Base-by-base conservation (phyloP, 2,797 vertebrate genomes). In the Ptychobarbus kaznakovi region DNA sequence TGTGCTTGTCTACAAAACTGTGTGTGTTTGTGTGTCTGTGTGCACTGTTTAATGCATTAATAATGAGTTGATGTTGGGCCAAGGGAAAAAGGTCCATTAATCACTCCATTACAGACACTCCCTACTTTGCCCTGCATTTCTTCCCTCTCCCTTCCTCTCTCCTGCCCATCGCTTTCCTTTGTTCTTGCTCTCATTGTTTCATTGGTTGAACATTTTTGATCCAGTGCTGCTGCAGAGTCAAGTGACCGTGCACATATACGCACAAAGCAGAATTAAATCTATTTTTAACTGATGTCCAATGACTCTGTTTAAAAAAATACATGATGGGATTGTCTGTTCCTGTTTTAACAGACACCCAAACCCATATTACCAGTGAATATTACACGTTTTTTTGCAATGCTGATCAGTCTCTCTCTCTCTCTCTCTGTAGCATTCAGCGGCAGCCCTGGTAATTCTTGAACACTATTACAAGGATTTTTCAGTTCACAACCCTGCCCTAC, bases 381-480 rank as follows among this genome's bases (percentile, higher is more conserved):
- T 65, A 80, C 78, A 15, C n/a, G 15, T 0, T 25, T 81, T 18
- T 51, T 13, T 79, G 8, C 32, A 38, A 38, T 7, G 12, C n/a
- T 58, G 32, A 16, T 58, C 51, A 0, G 12, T 80, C 38, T 65
- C 6, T 78, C 12, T 75, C 25, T 63, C 18, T 68, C 42, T 58
- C 65, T 56, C 51, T 79, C n/a, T 89, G n/a, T 86, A 98, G 97
- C 91, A 95, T 98, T 90, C 98, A 99, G 90, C 94, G 95, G 97
- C 97, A 18, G 98, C 98, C 11, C 89, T 99, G 87, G 96, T 96
- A 87, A 94, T 99, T 89, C 92, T 99, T 93, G 97, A 99, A 94
- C 97, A 96, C 88, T 99, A 99, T 95, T 98, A 98, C 92, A 95
- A 94, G 94, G 98, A 99, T 90, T 99, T 99, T 91, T 94, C 96